A percentile compares a stretch with the other conserved stretches of the same genome.
Conservation (phyloP, 2,113 vertebrate genomes). For the Pipra filicauda region DNA sequence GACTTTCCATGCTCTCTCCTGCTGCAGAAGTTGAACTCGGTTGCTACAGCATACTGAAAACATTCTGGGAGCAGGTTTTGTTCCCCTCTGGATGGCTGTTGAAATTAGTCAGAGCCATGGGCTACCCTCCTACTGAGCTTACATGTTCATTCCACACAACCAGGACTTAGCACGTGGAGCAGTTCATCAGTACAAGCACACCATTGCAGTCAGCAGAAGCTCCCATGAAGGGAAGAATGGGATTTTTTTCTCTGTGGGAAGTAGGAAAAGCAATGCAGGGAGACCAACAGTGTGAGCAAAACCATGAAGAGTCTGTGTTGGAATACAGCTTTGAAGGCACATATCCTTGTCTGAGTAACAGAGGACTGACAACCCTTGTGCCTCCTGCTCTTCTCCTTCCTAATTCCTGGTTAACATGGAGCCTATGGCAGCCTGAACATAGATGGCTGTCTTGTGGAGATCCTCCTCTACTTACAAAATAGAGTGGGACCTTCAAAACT, state of each 20-base stretch:
- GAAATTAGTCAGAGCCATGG: background rate
- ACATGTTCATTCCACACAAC: background rate
- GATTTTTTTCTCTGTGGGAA: background rate
- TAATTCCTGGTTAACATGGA: background rate
- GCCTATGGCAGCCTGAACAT: background rate
- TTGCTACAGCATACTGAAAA: background rate
- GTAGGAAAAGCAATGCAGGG: background rate
- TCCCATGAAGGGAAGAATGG: background rate
- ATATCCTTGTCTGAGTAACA: background rate
- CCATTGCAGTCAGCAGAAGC: background rate
- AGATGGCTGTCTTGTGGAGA: background rate
- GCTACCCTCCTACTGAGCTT: background rate
- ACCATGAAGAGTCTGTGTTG: background rate
- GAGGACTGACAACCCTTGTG: background rate
- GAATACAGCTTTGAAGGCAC: background rate
- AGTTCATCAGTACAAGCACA: background rate
- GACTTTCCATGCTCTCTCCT: slow-evolving; percentile 7
- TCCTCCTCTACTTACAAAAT: background rate
- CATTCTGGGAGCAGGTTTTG: background rate
- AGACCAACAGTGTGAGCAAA: background rate
- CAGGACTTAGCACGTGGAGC: background rate
- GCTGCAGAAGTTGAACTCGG: background rate
- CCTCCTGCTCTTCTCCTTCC: background rate
- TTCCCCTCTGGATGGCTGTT: background rate
- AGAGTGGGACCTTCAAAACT: background rate